Evolutionary conservation across 2,888 invertebrate species (phyloP), one percentile per base, ranked within the genome.

Genomic region (Parnassius glacialis): DNA sequence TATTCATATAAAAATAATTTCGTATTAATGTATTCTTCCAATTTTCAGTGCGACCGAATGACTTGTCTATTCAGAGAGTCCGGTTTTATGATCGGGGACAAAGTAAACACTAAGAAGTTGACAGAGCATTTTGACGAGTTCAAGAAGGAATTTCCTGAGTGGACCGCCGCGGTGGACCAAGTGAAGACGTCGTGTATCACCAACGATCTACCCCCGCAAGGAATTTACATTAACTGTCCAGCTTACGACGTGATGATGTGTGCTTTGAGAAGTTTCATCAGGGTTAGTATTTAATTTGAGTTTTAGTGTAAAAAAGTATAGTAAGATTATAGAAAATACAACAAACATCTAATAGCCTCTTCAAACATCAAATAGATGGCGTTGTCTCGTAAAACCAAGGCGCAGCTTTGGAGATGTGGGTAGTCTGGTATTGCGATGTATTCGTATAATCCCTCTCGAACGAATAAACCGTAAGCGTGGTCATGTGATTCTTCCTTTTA

Each of bases 241-340:
- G 78, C 84, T 0, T 87, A 78, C 65, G 89, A 89, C 52, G 67
- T 83, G 44, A 67, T 80, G 59, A 74, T 78, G 42, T 89, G 89
- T 65, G 62, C 72, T 0, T 59, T 79, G 1, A 66, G 73, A 0
- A 75, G 71, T 20, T 85, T 87, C 53, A 70, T 85, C 41, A 82
- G 70, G 80, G 89, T 89, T 66, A 66, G 68, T 52, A 13, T 42
- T 47, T 25, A 20, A 20, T 20, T 20, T 20, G 20, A 20, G 20
- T 20, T 20, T 20, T 20, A 2, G 20, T 20, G 20, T 20, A 20
- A 20, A 20, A 20, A 20, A 20, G 20, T 20, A 20, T 20, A 20
- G 20, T 20, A 20, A 20, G 34, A 34, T 34, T 34, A 34, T 34
- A 7, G 34, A 7, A 34, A 34, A 12, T 34, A 50, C 20, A 13